Evolutionary conservation across 2,797 vertebrate species (phyloP).

Genomic region (Enteromius viviparus): DNA sequence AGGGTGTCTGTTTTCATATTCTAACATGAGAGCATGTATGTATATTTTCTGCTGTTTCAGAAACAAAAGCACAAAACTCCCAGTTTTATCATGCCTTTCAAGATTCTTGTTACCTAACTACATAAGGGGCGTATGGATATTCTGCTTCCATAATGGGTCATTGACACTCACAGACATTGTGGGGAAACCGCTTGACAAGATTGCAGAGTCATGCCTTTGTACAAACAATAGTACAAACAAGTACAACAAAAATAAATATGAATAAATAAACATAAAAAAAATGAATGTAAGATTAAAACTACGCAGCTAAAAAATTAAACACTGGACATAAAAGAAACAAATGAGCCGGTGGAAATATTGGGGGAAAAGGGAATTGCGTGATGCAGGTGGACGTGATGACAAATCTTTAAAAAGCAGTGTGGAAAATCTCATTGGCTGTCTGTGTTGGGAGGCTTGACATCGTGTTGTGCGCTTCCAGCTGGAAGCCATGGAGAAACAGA

Average conservation of each 20-base stretch:
- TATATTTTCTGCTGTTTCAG: constrained; percentile 25
- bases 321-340: constrained; percentile 67
- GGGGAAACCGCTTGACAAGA: constrained; percentile 64
- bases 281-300: constrained; percentile 34
- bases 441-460: constrained; percentile 86
- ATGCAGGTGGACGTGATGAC: constrained; percentile 27
- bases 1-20: constrained; percentile 15
- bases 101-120: constrained; percentile 52
- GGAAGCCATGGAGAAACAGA: constrained; percentile 96
- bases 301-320: constrained; percentile 61
- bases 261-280: constrained; percentile 64
- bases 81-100: constrained; percentile 52
- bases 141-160: constrained; percentile 41
- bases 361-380: constrained; percentile 23
- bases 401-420: constrained; percentile 39
- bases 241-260: constrained; percentile 69
- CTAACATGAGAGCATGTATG: constrained; percentile 18
- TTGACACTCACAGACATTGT: constrained; percentile 50
- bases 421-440: constrained; percentile 84
- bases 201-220: constrained; percentile 89
- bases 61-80: constrained; percentile 42
- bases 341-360: constrained; percentile 20
- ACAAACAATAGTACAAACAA: constrained; percentile 89
- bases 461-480: constrained; percentile 81
- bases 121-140: constrained; percentile 28